Evolutionary conservation across 2,888 invertebrate species (phyloP).

Genomic region (Leptinotarsa juncta): DNA sequence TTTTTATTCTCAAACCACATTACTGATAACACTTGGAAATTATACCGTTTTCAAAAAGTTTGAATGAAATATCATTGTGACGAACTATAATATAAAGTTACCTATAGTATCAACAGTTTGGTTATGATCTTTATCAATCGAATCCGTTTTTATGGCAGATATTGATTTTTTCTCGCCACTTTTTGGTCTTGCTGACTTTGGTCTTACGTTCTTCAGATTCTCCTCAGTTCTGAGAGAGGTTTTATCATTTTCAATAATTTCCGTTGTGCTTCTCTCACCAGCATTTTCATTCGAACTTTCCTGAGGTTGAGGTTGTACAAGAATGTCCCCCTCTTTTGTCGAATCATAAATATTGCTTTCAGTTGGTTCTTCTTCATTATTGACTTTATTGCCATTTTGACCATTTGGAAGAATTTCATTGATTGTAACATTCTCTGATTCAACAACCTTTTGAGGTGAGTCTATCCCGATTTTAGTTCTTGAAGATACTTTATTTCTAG

Average conservation of each 20-base stretch:
- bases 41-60: neutral
- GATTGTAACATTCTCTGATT: constrained; percentile 3
- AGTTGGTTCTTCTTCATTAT: neutral
- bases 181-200: constrained; percentile 61
- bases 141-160: constrained; percentile 45
- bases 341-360: neutral
- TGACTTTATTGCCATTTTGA: neutral
- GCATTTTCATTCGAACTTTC: neutral
- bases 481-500: constrained; percentile 24
- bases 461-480: constrained; percentile 34
- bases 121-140: constrained; percentile 18
- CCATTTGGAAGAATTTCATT: constrained; percentile 13
- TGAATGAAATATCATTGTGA: neutral
- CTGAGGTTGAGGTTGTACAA: neutral
- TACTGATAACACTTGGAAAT: neutral
- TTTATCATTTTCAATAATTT: neutral
- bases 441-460: constrained; percentile 18
- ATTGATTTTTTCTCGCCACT: constrained; percentile 51
- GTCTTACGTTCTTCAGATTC: constrained; percentile 53
- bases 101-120: constrained; percentile 11
- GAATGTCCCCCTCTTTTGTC: neutral
- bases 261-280: too few relatives aligned
- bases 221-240: constrained; percentile 36
- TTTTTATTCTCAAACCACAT: neutral
- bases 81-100: neutral